Conservation (phyloP, 2,113 vertebrate species). For the Agelaius phoeniceus region DNA sequence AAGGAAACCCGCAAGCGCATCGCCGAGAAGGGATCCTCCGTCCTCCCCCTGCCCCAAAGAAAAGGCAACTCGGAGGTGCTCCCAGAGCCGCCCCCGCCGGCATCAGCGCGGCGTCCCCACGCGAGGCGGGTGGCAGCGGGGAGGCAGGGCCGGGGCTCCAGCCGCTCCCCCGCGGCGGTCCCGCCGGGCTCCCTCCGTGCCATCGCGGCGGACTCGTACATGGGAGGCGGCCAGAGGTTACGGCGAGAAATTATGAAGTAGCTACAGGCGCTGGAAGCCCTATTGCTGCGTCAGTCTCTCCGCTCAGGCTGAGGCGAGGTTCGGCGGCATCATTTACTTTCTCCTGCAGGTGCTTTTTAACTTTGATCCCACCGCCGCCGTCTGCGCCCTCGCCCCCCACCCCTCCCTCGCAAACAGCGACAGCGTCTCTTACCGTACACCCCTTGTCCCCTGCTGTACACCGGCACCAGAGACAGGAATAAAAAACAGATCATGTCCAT, state of each 20-base stretch:
- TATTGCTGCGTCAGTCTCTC: not conserved
- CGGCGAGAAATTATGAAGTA: not conserved
- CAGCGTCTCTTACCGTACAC: slow-evolving; percentile 66
- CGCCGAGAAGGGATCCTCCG: not conserved
- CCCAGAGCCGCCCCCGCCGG: not conserved
- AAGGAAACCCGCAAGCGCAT: not conserved
- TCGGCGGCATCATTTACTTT: slow-evolving; percentile 5
- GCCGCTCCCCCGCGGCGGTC: not conserved
- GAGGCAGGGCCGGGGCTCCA: not conserved
- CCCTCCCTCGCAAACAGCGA: not conserved
- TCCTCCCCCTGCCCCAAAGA: not conserved
- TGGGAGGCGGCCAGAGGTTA: not conserved
- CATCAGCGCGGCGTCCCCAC: not conserved
- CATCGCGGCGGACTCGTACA: not conserved
- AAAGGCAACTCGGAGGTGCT: not conserved
- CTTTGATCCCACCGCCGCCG: slow-evolving; percentile 30
- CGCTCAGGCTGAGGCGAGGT: not conserved
- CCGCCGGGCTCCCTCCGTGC: not conserved
- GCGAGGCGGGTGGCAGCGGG: not conserved
- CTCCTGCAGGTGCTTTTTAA: slow-evolving; percentile 60
- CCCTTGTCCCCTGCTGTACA: slow-evolving; percentile 64
- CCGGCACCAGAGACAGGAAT: slow-evolving; percentile 63
- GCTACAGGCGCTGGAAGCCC: not conserved
- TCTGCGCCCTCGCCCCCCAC: not conserved
- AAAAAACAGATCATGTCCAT: slow-evolving; percentile 70